Base-by-base conservation (phyloP, 2,797 vertebrate genomes). In the Clarias fuscus region DNA sequence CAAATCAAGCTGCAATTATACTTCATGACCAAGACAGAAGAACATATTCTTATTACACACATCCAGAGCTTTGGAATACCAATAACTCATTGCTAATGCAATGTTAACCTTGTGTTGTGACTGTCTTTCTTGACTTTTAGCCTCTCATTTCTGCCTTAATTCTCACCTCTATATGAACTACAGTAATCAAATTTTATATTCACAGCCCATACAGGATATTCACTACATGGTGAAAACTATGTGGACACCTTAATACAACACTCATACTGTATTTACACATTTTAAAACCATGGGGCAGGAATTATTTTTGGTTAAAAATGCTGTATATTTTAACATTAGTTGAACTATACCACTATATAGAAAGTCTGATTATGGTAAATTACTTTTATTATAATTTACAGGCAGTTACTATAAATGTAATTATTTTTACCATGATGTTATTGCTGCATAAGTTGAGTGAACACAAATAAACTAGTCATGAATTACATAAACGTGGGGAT, bases 1-100 rank as follows among this genome's bases (percentile, higher is more conserved):
- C 53, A 67, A 67, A 82, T 67, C 11, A 62, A 86, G 81, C 75
- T 68, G 59, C 70, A 80, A 75, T 84, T 87, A 81, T 15, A 65
- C 22, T 20, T n/a, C 78, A 84, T 64, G 48, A 76, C 33, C 84
- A 14, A 13, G 53, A 53, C 17, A 37, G 22, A 76, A 73, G 13
- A 78, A 70, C 48, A 48, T 30, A 59, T 84, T 64, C 5, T 27
- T 40, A 77, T 78, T 56, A 76, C 84, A 53, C 59, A 62, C 43
- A 56, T 22, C 72, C 24, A 20, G 13, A 48, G 70, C 61, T 7
- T 53, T 56, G 10, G 48, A 76, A 81, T 58, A 22, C 14, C 58
- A 75, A 76, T 64, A 73, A 75, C 59, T 30, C 37, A 65, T 22
- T 64, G 20, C 58, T 61, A 61, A 61, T 59, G 17, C 20, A 48